Evolutionary conservation across 2,888 invertebrate genomes (phyloP).

Genomic region (Harpagoxenus sublaevis): DNA sequence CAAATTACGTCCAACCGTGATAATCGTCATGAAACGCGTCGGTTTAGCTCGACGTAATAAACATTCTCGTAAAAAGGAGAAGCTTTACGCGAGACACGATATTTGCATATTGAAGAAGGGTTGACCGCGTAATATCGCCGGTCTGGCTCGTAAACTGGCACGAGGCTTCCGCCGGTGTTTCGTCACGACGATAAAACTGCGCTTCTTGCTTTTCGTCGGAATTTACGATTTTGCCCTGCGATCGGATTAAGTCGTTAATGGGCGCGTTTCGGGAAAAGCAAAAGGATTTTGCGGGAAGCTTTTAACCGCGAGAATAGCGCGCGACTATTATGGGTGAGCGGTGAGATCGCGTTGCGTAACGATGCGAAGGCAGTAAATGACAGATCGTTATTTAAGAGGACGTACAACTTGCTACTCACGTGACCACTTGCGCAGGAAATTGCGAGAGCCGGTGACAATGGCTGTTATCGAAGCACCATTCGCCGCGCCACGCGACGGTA

Average conservation of each 20-base stretch:
- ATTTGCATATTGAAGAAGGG: constrained; percentile 21
- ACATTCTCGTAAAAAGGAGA: background rate
- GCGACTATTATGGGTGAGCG: background rate
- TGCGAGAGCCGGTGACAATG: constrained; percentile 60
- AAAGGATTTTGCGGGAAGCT: background rate
- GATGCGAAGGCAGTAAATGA: constrained; percentile 43
- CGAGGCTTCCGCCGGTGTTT: background rate
- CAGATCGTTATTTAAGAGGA: constrained; percentile 57
- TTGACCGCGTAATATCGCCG: constrained; percentile 1
- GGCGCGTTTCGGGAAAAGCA: background rate
- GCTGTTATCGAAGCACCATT: constrained; percentile 48
- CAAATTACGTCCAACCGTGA: background rate
- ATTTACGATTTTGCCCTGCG: constrained; percentile 8
- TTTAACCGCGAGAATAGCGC: constrained; percentile 49
- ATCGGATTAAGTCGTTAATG: constrained; percentile 15
- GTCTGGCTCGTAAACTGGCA: constrained; percentile 26
- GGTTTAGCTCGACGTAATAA: background rate
- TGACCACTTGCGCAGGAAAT: constrained; percentile 66
- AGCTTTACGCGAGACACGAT: constrained; percentile 16
- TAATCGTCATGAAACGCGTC: background rate
- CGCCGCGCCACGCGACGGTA: constrained; percentile 1
- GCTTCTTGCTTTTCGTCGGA: background rate
- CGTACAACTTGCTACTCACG: constrained; percentile 18
- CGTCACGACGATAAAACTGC: constrained; percentile 9
- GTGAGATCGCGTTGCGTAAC: constrained; percentile 55